These are phyloP conservation scores for Perognathus longimembris DNA, from an alignment of 2,113 vertebrate genomes.

Conservation along the genomic window DNA sequence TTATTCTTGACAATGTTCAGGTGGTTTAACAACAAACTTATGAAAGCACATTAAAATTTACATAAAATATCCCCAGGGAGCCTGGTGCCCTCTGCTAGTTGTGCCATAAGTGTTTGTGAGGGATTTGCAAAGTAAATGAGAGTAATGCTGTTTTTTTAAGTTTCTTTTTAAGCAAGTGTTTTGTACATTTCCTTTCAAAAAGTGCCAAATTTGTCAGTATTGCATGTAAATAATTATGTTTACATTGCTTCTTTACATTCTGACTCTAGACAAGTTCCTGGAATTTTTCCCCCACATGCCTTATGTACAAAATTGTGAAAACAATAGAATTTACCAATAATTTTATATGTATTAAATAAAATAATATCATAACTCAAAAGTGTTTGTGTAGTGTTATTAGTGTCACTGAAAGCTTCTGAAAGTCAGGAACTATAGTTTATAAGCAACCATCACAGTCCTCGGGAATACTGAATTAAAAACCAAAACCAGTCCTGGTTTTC, in stretches of 20 bases:
- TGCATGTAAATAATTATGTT: too few relatives aligned
- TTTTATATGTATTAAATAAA: neutral
- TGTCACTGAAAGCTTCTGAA: neutral
- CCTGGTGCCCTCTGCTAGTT: too few relatives aligned
- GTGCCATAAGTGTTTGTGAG: too few relatives aligned
- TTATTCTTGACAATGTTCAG: too few relatives aligned
- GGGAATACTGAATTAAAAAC: neutral
- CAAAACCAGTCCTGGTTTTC: neutral
- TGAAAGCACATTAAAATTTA: too few relatives aligned
- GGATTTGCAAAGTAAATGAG: too few relatives aligned
- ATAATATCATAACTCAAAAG: neutral
- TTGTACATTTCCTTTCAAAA: too few relatives aligned
- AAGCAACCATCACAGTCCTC: neutral
- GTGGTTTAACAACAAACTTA: too few relatives aligned
- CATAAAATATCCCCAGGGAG: too few relatives aligned
- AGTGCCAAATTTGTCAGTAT: too few relatives aligned
- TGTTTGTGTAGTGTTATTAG: neutral
- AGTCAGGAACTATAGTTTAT: neutral
- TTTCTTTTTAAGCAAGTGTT: too few relatives aligned
- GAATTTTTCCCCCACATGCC: neutral
- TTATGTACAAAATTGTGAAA: slow-evolving; percentile 20
- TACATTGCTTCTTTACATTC: neutral
- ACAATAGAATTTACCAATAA: neutral
- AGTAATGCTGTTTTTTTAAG: too few relatives aligned
- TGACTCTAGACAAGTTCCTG: neutral